Conservation (phyloP, 2,797 vertebrate genomes). For the Myotis planiceps region DNA sequence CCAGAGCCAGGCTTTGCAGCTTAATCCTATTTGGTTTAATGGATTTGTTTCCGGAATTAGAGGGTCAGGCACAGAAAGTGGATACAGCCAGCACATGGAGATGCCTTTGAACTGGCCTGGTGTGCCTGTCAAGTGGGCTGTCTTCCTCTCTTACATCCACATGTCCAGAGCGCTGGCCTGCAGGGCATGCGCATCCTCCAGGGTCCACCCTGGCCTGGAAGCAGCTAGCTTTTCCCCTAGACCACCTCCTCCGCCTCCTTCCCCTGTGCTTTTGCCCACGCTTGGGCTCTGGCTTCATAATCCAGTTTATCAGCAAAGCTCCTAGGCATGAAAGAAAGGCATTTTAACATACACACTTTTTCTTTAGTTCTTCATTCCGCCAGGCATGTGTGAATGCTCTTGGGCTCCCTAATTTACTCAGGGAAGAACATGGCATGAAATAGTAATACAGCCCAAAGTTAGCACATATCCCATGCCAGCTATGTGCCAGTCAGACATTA, state of each 20-base stretch:
- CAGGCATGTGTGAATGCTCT: background rate
- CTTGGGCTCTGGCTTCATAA: background rate
- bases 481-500: background rate
- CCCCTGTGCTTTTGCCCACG: accelerated
- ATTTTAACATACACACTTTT: background rate
- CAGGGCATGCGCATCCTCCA: too few relatives aligned
- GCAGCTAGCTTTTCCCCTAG: background rate
- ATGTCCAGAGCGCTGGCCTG: background rate
- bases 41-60: constrained; percentile 54
- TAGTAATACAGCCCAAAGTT: background rate
- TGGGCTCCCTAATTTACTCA: background rate
- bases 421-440: background rate
- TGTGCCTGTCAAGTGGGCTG: background rate
- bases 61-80: background rate
- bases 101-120: background rate
- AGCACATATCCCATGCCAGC: background rate
- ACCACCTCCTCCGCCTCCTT: background rate
- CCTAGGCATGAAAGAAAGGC: background rate
- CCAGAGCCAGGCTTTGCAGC: background rate
- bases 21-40: constrained; percentile 71
- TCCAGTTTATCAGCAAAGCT: background rate
- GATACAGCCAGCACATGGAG: background rate
- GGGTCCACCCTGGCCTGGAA: background rate
- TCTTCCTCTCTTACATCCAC: background rate
- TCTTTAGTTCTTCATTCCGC: background rate